Conservation (phyloP, 2,888 invertebrate species). For the Neoitamus cyanurus region DNA sequence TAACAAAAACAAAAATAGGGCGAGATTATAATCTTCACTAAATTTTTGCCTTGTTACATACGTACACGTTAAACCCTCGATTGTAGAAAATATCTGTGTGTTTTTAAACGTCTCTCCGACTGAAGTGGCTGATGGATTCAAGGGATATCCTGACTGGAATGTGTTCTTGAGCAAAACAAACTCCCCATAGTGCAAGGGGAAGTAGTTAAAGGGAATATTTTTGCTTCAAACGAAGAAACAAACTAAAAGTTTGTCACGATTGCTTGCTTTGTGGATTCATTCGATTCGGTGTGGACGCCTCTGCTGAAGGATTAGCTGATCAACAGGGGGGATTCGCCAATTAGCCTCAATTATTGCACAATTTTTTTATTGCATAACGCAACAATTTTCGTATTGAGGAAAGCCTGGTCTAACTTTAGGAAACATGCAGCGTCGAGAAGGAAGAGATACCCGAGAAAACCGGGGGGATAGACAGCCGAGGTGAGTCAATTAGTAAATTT, state of each 20-base stretch:
- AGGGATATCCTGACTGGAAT: not conserved
- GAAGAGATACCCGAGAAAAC: constrained; percentile 41
- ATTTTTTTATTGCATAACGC: constrained; percentile 11
- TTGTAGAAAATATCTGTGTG: not conserved
- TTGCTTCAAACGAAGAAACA: not conserved
- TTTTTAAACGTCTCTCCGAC: not conserved
- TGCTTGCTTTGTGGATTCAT: not conserved
- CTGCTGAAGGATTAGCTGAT: not conserved
- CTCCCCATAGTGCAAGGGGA: not conserved
- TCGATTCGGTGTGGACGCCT: not conserved
- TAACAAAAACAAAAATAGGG: not conserved
- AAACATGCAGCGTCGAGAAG: constrained; percentile 50
- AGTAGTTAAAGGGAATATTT: not conserved
- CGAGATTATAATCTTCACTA: not conserved
- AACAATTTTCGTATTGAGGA: not conserved
- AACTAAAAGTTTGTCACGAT: not conserved
- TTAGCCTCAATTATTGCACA: constrained; percentile 10
- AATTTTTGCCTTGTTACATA: not conserved
- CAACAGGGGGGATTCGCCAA: not conserved
- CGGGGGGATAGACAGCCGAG: constrained; percentile 45
- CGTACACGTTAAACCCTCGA: not conserved
- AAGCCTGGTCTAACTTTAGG: not conserved
- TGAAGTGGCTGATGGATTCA: not conserved
- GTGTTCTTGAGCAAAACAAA: not conserved
- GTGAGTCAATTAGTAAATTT: constrained; percentile 27